These are phyloP conservation scores for Cataglyphis hispanica DNA, from an alignment of 1,140 invertebrate genomes.

Conservation along the genomic window DNA sequence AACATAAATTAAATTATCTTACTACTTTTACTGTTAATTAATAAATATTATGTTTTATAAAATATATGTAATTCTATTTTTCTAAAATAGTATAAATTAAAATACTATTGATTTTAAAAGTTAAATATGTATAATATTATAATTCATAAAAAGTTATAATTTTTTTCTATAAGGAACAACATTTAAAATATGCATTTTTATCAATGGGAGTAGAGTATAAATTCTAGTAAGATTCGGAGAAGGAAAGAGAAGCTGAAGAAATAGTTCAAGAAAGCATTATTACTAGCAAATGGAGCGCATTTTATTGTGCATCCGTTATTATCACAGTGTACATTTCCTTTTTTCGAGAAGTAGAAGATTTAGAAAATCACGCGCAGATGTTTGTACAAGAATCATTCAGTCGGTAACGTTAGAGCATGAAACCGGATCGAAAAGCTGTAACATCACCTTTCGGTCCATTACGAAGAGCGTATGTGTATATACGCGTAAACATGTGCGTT, in stretches of 20 bases:
- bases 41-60: background rate
- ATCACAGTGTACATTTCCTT: background rate
- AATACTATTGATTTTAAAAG: too few species aligned
- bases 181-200: background rate
- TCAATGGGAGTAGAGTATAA: background rate
- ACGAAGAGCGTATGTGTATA: background rate
- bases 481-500: background rate
- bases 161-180: background rate
- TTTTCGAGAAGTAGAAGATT: background rate
- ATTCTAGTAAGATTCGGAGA: background rate
- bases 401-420: background rate
- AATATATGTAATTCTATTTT: background rate
- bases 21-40: background rate
- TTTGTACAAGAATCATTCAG: slow-evolving; percentile 24
- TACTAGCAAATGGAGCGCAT: background rate
- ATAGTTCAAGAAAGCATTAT: background rate
- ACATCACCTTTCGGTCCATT: slow-evolving; percentile 27
- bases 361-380: slow-evolving; percentile 12
- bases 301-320: slow-evolving; percentile 3
- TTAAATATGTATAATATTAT: background rate
- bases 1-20: too few species aligned
- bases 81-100: background rate
- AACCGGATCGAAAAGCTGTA: slow-evolving; percentile 40
- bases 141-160: background rate
- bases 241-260: background rate